A percentile compares a stretch with the other conserved stretches of the same genome.
These are phyloP conservation scores for Ceratosolen solmsi DNA, from an alignment of 1,140 invertebrate genomes.

Conservation along the genomic window DNA sequence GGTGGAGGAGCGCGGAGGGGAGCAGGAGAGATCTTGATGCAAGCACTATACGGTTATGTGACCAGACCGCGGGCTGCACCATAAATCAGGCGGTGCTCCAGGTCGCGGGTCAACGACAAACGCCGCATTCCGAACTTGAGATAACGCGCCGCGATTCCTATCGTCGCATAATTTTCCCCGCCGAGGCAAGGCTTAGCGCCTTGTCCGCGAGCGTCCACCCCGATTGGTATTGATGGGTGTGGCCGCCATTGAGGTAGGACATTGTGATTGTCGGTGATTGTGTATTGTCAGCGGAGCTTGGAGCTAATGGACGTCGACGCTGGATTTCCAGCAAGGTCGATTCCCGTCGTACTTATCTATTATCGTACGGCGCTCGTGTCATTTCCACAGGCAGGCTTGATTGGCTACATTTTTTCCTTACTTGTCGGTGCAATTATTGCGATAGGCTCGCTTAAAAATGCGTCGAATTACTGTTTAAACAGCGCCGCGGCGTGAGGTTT, in stretches of 20 bases:
- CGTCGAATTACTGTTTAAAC: conserved; percentile 20
- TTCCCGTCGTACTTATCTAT: not conserved
- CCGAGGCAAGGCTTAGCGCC: not conserved
- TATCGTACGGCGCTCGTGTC: not conserved
- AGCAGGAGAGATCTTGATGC: not conserved
- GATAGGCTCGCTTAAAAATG: conserved; percentile 19
- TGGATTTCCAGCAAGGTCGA: conserved; percentile 42
- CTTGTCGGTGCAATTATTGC: conserved; percentile 4
- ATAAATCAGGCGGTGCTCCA: conserved; percentile 36
- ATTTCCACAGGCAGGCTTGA: not conserved
- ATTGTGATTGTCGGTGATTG: conserved; percentile 25
- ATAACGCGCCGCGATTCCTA: conserved; percentile 38
- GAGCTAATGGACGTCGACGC: not conserved
- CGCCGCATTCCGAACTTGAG: conserved; percentile 48
- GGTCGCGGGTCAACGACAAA: conserved; percentile 36
- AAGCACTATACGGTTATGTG: not conserved
- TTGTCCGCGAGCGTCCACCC: not conserved
- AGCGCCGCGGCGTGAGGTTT: not conserved
- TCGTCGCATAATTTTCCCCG: conserved; percentile 26
- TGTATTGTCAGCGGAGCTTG: not conserved
- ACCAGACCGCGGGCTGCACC: conserved; percentile 3
- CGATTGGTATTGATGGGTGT: conserved; percentile 37
- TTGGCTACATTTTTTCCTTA: not conserved
- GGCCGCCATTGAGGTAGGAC: not conserved
- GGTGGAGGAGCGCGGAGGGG: not conserved